Evolutionary conservation across 2,113 vertebrate species (phyloP), one percentile per base, ranked within the genome.

Genomic region (Tonatia bakeri): DNA sequence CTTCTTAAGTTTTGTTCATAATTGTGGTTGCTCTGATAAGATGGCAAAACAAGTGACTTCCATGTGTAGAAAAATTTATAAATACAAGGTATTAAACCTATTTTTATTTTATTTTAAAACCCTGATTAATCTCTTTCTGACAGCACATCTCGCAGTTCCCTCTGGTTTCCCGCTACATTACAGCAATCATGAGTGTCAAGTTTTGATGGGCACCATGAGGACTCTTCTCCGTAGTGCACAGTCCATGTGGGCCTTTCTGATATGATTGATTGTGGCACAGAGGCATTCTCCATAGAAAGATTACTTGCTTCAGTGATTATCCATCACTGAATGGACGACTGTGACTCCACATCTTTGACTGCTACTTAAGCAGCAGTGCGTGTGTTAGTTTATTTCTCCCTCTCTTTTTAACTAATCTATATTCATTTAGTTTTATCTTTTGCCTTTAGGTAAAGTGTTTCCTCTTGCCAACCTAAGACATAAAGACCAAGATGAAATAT

Each of bases 301-400:
- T 65, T 96, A 98, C 96, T 95, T 97, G 79, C 80, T 95, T 91
- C 86, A 83, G 36, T 52, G 95, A 70, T 94, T 94, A 81, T 17
- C 45, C 36, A 64, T 43, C 81, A 50, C 86, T 79, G 69, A 85
- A 92, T 69, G 22, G 28, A 50, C 87, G 56, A 59, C 59, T 72
- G 31, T 11, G 10, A 90, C 52, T 87, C 31, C 15, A 75, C 43
- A 83, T 31, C 84, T 91, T 73, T 89, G 19, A 81, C 28, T 96
- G 26, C 10, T 65, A 84, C 79, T 83, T 45, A 40, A 91, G 59
- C 15, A 81, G 40, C 76, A 91, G 75, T 50, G 85, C 11, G 5
- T 50, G 2, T 43, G 38, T 52, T 81, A 88, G 14, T 9, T 26
- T 22, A 38, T 80, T 88, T 93, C 54, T 64, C 50, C 65, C 13